phyloP scores from a whole-genome alignment of 2,888 invertebrate genomes.

The Hemaris fuciformis region DNA sequence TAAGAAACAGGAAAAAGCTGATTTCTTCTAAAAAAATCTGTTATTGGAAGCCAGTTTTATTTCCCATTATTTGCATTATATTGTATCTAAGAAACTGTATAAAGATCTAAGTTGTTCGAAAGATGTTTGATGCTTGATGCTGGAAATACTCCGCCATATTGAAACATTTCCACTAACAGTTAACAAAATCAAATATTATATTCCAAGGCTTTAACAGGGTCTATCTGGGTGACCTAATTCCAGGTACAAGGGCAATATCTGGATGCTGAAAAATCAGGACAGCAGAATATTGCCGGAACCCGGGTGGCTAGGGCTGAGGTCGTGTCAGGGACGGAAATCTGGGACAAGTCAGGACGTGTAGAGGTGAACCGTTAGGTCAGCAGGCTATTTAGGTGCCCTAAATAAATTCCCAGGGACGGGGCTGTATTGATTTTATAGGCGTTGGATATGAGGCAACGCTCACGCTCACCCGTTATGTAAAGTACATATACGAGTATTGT shows the following conservation, averaged over 20 bases:
- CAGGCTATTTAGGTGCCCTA: conserved; percentile 9
- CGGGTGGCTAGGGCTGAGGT: background rate
- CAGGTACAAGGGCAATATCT: conserved; percentile 4
- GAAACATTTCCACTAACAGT: background rate
- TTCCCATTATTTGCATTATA: too few relatives aligned
- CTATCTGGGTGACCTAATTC: conserved; percentile 19
- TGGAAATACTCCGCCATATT: too few relatives aligned
- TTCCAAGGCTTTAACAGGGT: background rate
- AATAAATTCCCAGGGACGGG: background rate
- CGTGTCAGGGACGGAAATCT: conserved; percentile 27
- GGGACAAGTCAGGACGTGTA: conserved; percentile 27
- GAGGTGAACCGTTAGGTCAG: background rate
- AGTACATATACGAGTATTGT: too few relatives aligned
- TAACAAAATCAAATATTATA: background rate
- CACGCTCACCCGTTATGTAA: background rate
- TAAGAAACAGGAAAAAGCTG: background rate
- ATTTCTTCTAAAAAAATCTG: background rate
- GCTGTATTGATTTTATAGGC: conserved; percentile 4
- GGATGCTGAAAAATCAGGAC: conserved; percentile 11
- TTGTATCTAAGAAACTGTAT: too few relatives aligned
- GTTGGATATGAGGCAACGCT: background rate
- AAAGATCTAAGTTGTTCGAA: background rate
- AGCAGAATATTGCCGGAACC: conserved; percentile 18
- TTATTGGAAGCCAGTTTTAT: too few relatives aligned
- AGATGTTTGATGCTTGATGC: too few relatives aligned